A percentile compares a stretch with the other conserved stretches of the same genome.
phyloP scores from a whole-genome alignment of 2,113 vertebrate genomes.

The Laticauda colubrina region DNA sequence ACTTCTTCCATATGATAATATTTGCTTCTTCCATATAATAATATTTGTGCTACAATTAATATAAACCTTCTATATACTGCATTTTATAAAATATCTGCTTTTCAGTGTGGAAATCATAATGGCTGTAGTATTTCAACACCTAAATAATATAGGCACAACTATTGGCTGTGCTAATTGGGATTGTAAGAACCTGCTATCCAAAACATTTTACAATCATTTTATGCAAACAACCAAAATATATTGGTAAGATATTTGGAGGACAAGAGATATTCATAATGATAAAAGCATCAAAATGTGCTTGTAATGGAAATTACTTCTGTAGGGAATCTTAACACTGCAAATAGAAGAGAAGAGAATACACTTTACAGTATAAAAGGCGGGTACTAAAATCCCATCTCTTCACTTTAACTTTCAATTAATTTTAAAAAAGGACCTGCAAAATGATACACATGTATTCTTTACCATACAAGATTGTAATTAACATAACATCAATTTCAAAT shows the following conservation, averaged over 20 bases:
- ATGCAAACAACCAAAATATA: constrained; percentile 16
- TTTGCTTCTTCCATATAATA: neutral
- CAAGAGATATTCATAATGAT: neutral
- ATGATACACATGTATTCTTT: constrained; percentile 54
- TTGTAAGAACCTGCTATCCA: neutral
- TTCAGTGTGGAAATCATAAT: neutral
- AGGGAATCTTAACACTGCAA: constrained; percentile 23
- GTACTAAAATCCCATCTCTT: constrained; percentile 19
- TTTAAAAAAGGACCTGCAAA: constrained; percentile 60
- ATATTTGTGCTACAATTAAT: neutral
- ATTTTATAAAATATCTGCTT: neutral
- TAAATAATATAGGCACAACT: neutral
- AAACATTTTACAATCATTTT: neutral
- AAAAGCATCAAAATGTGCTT: constrained; percentile 4
- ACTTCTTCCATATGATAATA: neutral
- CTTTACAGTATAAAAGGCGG: neutral
- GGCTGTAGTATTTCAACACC: neutral
- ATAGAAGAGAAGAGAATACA: neutral
- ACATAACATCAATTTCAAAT: constrained; percentile 63
- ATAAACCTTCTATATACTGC: neutral
- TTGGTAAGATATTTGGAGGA: neutral
- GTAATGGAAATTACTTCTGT: neutral
- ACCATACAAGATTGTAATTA: constrained; percentile 67
- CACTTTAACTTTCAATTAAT: constrained; percentile 54
- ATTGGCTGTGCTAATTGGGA: neutral